phyloP scores from a whole-genome alignment of 2,113 vertebrate genomes.

The Gorilla gorilla region DNA sequence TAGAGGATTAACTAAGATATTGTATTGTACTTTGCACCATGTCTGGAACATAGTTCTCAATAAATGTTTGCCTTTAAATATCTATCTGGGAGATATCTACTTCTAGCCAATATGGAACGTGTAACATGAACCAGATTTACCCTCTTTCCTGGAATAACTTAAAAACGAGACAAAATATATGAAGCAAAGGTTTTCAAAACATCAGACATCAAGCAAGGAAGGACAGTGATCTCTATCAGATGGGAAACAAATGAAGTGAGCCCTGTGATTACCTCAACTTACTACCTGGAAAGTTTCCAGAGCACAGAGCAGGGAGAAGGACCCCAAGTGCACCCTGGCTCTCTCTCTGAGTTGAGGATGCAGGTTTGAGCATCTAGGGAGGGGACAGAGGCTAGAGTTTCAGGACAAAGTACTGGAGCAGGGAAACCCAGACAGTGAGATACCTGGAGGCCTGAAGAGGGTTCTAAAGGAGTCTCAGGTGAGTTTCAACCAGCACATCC shows the following conservation, averaged over 20 bases:
- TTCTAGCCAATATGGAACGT: background rate
- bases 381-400: background rate
- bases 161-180: conserved; percentile 17
- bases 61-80: conserved; percentile 1
- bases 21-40: background rate
- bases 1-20: background rate
- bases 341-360: background rate
- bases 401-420: background rate
- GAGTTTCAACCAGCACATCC: background rate
- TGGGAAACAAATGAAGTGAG: background rate
- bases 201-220: background rate
- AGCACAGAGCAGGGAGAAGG: background rate
- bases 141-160: background rate
- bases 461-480: background rate
- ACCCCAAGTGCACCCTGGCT: background rate
- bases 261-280: background rate
- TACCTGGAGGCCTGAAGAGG: background rate
- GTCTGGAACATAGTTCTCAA: background rate
- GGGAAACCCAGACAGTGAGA: background rate
- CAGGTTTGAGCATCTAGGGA: background rate
- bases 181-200: conserved; percentile 3
- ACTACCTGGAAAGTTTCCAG: background rate
- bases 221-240: background rate
- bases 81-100: background rate
- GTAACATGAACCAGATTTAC: background rate